Percentiles rank a stretch among this genome's conserved stretches.
These are phyloP conservation scores for Orius insidiosus DNA, from an alignment of 1,140 invertebrate species.

Conservation along the genomic window DNA sequence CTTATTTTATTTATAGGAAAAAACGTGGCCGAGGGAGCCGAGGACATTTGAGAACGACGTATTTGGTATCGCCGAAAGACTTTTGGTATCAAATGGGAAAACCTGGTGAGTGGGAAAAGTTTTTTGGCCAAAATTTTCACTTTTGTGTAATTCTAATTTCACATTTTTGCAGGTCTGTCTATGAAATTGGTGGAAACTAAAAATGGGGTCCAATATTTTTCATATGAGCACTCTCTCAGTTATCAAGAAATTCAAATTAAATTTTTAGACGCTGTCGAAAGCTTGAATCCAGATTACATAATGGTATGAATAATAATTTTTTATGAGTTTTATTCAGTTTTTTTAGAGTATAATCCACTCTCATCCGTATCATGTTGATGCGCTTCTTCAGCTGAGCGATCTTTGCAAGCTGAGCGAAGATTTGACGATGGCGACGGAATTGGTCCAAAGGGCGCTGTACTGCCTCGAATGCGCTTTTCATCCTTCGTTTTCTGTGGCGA, in stretches of 20 bases:
- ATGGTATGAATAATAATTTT: conserved; percentile 33
- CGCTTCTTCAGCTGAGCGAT: conserved; percentile 70
- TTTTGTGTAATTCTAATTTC: no score
- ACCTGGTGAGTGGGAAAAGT: no score
- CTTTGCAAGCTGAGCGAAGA: conserved; percentile 66
- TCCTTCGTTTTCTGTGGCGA: conserved; percentile 58
- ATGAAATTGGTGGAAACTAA: conserved; percentile 45
- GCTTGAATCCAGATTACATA: conserved; percentile 63
- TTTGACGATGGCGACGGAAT: conserved; percentile 54
- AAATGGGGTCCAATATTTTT: conserved; percentile 43
- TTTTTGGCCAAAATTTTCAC: no score
- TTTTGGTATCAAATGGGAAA: conserved; percentile 47
- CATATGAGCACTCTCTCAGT: conserved; percentile 57
- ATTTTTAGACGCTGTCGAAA: conserved; percentile 63
- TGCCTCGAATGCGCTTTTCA: conserved; percentile 64
- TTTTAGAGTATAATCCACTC: conserved; percentile 50
- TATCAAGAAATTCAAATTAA: conserved; percentile 48
- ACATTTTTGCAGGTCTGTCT: conserved; percentile 39
- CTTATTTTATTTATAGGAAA: conserved; percentile 27
- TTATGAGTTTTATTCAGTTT: conserved; percentile 7
- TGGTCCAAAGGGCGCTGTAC: conserved; percentile 60
- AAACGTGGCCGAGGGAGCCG: conserved; percentile 32
- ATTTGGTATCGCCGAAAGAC: conserved; percentile 47
- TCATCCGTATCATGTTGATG: conserved; percentile 67
- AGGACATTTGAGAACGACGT: conserved; percentile 39